Base-by-base conservation (phyloP, 2,113 vertebrate genomes). In the Bubalus kerabau region DNA sequence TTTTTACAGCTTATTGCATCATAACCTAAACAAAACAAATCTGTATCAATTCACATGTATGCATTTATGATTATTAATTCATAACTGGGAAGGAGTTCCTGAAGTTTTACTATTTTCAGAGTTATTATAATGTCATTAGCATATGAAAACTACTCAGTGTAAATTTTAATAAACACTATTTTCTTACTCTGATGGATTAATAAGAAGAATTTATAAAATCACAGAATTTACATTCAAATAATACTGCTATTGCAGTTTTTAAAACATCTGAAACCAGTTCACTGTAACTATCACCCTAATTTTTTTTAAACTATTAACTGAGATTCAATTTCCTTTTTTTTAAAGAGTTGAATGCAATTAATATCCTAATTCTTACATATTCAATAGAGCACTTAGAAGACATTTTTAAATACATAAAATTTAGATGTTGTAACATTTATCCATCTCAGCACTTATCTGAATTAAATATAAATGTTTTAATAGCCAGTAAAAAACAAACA, bases 41-140 rank as follows among this genome's bases (percentile, higher is more conserved):
- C 8, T 60, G 6, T 28, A 71, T 82, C 26, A 80, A 40, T 60
- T 92, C 83, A 9, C 10, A 82, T 60, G n/a, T 32, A 84, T 91
- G 81, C 6, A 91, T 57, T 90, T 23, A 64, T 52, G 56, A 87
- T 91, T 96, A 57, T 84, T 84, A 87, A 80, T 60, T 89, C 13
- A 94, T 50, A 94, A 92, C 8, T 56, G 17, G 7, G n/a, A 89
- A 56, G 50, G 46, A 91, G 9, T 4, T 94, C 36, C 56, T 90
- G n/a, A 95, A 96, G 13, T 95, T 97, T 86, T 91, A 59, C 40
- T 95, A 94, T 64, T 92, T 97, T 89, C 56, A 94, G 67, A 88
- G n/a, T 12, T 93, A 14, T 62, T 82, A 46, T 11, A 93, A 83
- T 7, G 83, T 7, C 9, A 80, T 76, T 57, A 88, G 71, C 83